These are phyloP conservation scores for Pseudoips prasinana DNA, from an alignment of 2,888 invertebrate genomes.

Conservation along the genomic window DNA sequence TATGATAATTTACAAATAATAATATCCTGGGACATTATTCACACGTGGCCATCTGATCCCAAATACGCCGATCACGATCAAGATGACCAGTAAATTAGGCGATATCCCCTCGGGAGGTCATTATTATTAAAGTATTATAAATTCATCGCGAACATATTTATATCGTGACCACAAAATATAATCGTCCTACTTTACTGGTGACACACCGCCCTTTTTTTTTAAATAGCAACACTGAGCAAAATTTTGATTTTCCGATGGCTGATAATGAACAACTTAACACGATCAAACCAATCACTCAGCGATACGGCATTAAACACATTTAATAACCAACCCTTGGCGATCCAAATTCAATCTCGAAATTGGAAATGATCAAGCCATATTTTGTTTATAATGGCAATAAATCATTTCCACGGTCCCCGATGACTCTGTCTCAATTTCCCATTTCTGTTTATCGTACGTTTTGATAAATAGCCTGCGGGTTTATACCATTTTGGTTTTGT, in stretches of 20 bases:
- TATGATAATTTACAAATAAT: no score
- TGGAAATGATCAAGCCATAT: constrained; percentile 75
- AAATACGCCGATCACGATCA: no score
- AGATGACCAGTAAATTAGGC: no score
- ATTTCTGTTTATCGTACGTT: constrained; percentile 74
- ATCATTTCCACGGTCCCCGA: constrained; percentile 71
- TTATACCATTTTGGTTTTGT: constrained; percentile 63
- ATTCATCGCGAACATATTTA: no score
- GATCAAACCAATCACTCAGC: constrained; percentile 16
- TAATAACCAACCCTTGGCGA: constrained; percentile 55
- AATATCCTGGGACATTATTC: no score
- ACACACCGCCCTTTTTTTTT: no score
- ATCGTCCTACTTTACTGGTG: no score
- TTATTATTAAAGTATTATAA: no score
- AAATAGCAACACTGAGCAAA: no score
- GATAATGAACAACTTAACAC: not conserved
- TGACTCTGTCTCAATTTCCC: constrained; percentile 79
- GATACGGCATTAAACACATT: constrained; percentile 33
- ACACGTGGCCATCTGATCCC: no score
- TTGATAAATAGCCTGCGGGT: constrained; percentile 75
- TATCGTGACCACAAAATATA: no score
- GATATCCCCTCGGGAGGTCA: no score
- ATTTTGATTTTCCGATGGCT: not conserved
- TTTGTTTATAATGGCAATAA: constrained; percentile 78
- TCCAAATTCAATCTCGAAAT: constrained; percentile 68